phyloP scores from a whole-genome alignment of 35 echinoderm and acorn worm genomes.

The Hemicentrotus pulcherrimus region DNA sequence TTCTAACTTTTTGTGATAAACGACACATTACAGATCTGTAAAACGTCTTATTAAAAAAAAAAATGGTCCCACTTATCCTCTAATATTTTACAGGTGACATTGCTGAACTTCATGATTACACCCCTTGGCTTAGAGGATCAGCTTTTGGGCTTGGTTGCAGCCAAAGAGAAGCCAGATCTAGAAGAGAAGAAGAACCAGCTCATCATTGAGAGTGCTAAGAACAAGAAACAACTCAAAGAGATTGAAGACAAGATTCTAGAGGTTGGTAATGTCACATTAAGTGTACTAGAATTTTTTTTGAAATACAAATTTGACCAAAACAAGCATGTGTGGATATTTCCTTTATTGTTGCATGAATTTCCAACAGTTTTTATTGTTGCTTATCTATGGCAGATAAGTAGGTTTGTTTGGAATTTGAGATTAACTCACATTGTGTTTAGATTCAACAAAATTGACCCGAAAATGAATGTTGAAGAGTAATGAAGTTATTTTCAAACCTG shows the following conservation, averaged over 20 bases:
- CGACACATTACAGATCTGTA: too few relatives aligned
- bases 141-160: constrained; percentile 88
- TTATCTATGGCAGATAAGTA: too few relatives aligned
- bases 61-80: not conserved
- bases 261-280: not conserved
- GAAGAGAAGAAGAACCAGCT: constrained; percentile 98
- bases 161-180: constrained; percentile 95
- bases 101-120: constrained; percentile 94
- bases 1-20: too few relatives aligned
- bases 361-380: too few relatives aligned
- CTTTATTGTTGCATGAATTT: too few relatives aligned
- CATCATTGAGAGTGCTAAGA: constrained; percentile 96
- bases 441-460: too few relatives aligned
- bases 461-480: too few relatives aligned
- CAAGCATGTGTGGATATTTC: too few relatives aligned
- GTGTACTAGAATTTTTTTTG: not conserved
- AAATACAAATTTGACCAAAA: not conserved
- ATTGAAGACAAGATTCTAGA: constrained; percentile 99
- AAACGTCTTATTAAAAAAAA: too few relatives aligned
- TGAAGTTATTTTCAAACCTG: too few relatives aligned
- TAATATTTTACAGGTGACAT: constrained; percentile 55
- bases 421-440: too few relatives aligned
- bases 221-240: constrained; percentile 94
- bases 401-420: too few relatives aligned
- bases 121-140: constrained; percentile 96